Evolutionary conservation across 1,140 invertebrate species (phyloP).

Genomic region (Macrosteles quadrilineatus): DNA sequence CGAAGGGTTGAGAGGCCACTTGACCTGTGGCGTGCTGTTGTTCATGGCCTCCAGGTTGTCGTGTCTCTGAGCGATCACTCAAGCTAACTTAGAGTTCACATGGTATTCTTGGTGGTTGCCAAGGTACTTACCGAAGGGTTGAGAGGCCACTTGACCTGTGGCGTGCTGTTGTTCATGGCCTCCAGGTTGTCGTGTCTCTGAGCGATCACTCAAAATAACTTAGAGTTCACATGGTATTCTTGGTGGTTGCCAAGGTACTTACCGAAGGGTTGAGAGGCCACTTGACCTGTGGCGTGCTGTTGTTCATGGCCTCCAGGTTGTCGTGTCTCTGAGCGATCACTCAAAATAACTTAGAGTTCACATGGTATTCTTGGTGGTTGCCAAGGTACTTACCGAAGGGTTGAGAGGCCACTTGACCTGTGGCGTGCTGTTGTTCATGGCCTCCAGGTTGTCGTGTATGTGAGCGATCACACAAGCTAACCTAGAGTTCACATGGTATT

Average conservation of each 20-base stretch:
- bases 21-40: neutral
- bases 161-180: conserved; percentile 36
- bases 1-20: neutral
- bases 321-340: conserved; percentile 69
- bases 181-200: conserved; percentile 54
- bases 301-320: conserved; percentile 41
- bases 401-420: conserved; percentile 2
- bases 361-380: too few species aligned
- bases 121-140: neutral
- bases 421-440: conserved; percentile 35
- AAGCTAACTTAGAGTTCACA: too few species aligned
- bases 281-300: neutral
- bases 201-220: conserved; percentile 80
- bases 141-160: neutral
- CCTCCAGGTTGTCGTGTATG: conserved; percentile 50
- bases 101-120: too few species aligned
- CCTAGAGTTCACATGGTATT: conserved; percentile 84
- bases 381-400: neutral
- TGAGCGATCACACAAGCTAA: conserved; percentile 84
- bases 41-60: conserved; percentile 42
- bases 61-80: conserved; percentile 71
- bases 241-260: too few species aligned
- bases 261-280: neutral
- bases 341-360: too few species aligned
- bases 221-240: too few species aligned